phyloP scores from a whole-genome alignment of 2,888 invertebrate genomes.

The Leptothorax acervorum region DNA sequence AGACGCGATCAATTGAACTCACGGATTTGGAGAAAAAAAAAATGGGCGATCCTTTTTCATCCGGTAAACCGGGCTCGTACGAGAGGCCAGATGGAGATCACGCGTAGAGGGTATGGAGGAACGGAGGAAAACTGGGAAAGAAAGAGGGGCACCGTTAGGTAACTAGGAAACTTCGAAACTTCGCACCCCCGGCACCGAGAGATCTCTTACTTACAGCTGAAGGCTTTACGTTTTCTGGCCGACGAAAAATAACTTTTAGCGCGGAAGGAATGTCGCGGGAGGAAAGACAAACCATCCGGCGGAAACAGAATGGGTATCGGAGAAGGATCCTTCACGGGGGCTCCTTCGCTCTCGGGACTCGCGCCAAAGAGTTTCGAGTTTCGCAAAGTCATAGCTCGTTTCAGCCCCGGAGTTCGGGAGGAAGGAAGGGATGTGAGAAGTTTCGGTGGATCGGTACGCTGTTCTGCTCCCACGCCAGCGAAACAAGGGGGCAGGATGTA shows the following conservation, averaged over 20 bases:
- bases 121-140: neutral
- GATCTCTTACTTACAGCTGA: constrained; percentile 64
- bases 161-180: constrained; percentile 67
- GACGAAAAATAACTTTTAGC: constrained; percentile 64
- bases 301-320: constrained; percentile 54
- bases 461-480: neutral
- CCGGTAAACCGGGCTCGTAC: constrained; percentile 28
- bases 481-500: constrained; percentile 10
- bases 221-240: constrained; percentile 55
- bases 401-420: neutral
- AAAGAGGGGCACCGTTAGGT: constrained; percentile 26
- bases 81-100: constrained; percentile 27
- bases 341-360: constrained; percentile 18
- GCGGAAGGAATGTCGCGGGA: constrained; percentile 40
- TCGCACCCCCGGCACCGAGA: constrained; percentile 9
- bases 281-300: constrained; percentile 49
- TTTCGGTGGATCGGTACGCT: constrained; percentile 34
- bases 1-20: constrained; percentile 28
- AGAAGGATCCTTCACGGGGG: constrained; percentile 46
- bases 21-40: constrained; percentile 38
- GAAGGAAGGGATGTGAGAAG: constrained; percentile 27
- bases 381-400: constrained; percentile 56
- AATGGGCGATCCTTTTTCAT: constrained; percentile 43
- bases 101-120: neutral
- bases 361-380: constrained; percentile 51